Evolutionary conservation across 2,888 invertebrate genomes (phyloP).

Genomic region (Salpingus planirostris): DNA sequence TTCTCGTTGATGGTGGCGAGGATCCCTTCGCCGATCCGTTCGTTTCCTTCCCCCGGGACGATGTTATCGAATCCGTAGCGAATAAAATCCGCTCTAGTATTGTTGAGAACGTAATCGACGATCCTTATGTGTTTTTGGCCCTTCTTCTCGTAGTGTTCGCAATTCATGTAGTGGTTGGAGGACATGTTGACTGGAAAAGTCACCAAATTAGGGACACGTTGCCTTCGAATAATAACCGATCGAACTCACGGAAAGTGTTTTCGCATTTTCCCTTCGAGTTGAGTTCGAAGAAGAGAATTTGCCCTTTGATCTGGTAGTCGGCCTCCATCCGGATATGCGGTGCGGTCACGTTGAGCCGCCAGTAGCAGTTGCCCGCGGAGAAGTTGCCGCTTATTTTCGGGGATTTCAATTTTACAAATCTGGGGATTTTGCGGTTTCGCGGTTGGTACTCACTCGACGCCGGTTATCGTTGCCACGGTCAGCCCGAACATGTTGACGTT

Average conservation of each 20-base stretch:
- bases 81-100: background rate
- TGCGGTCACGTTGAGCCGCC: background rate
- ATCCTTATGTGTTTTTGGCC: background rate
- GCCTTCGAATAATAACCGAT: background rate
- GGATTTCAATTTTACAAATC: background rate
- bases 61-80: background rate
- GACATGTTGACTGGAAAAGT: background rate
- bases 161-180: background rate
- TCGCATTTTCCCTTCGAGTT: background rate
- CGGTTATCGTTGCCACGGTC: background rate
- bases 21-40: background rate
- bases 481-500: background rate
- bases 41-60: background rate
- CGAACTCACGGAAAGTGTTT: background rate
- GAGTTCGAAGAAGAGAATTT: background rate
- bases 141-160: background rate
- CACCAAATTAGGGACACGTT: too few species aligned
- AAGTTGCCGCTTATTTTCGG: background rate
- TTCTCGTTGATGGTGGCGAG: background rate
- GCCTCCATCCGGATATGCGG: background rate
- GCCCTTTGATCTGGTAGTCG: background rate
- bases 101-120: background rate
- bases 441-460: background rate
- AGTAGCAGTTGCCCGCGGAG: background rate
- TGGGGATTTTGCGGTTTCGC: background rate